Conservation (phyloP, 2,888 invertebrate species). For the Drosophila birchii region DNA sequence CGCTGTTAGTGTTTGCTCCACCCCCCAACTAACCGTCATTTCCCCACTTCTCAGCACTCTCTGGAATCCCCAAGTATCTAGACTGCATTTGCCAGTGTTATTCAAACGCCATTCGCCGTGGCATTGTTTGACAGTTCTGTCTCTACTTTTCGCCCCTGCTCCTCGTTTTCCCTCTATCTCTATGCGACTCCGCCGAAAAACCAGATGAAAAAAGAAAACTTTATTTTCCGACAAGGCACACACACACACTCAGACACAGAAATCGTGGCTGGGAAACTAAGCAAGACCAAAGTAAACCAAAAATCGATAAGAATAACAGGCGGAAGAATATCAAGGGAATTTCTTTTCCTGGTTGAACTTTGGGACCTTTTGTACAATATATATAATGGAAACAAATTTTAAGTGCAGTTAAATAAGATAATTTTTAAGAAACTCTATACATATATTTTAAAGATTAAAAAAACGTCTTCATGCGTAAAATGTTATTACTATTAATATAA, state of each 20-base stretch:
- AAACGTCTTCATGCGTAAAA: too few relatives aligned
- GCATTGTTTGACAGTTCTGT: slow-evolving; percentile 72
- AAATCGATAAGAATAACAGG: slow-evolving; percentile 74
- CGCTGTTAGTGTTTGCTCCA: slow-evolving; percentile 41
- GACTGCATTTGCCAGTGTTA: slow-evolving; percentile 69
- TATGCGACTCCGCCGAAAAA: slow-evolving; percentile 20
- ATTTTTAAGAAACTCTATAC: neutral
- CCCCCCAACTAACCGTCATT: neutral
- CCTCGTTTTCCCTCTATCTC: slow-evolving; percentile 4
- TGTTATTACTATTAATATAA: too few relatives aligned
- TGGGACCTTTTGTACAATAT: slow-evolving; percentile 8
- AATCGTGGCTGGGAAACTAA: slow-evolving; percentile 35
- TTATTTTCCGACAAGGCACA: slow-evolving; percentile 31
- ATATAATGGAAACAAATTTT: neutral
- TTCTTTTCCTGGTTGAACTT: slow-evolving; percentile 9
- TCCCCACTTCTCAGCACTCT: neutral
- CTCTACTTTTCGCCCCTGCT: neutral
- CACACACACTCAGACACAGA: slow-evolving; percentile 9
- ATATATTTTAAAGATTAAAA: neutral
- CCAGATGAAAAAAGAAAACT: slow-evolving; percentile 40
- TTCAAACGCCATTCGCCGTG: slow-evolving; percentile 68
- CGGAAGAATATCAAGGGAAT: slow-evolving; percentile 35
- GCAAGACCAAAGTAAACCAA: slow-evolving; percentile 56
- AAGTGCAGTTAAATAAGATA: neutral
- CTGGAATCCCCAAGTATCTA: slow-evolving; percentile 13